Evolutionary conservation across 2,888 invertebrate genomes (phyloP).

Genomic region (Aporophyla nigra): DNA sequence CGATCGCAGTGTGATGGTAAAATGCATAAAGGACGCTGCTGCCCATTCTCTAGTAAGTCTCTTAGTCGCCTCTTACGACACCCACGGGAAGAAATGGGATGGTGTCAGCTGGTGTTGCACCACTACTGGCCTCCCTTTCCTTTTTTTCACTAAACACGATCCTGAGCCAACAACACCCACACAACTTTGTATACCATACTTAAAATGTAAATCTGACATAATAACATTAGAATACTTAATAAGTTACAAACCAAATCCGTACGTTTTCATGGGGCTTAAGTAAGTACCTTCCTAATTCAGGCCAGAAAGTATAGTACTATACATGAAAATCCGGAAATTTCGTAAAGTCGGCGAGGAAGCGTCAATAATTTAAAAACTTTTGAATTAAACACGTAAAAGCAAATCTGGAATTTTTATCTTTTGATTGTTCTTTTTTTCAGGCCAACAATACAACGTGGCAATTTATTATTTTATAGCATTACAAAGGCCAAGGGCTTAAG

Average conservation of each 20-base stretch:
- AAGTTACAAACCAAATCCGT: constrained; percentile 41
- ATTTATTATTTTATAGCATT: constrained; percentile 9
- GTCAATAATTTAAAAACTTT: constrained; percentile 51
- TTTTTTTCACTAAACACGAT: too few species aligned
- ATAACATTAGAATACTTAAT: constrained; percentile 54
- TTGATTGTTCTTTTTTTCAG: constrained; percentile 15
- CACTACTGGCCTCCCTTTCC: too few species aligned
- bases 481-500: background rate
- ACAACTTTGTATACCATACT: background rate
- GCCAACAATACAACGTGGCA: background rate
- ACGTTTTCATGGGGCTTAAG: constrained; percentile 45
- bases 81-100: too few species aligned
- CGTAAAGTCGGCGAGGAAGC: constrained; percentile 24
- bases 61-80: too few species aligned
- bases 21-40: too few species aligned
- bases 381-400: constrained; percentile 21
- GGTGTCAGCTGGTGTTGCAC: too few species aligned
- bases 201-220: constrained; percentile 32
- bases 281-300: constrained; percentile 39
- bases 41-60: too few species aligned
- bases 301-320: constrained; percentile 8
- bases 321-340: constrained; percentile 24
- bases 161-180: too few species aligned
- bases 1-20: too few species aligned
- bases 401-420: constrained; percentile 10